phyloP scores from a whole-genome alignment of 2,797 vertebrate genomes.

The Synanceia verrucosa region DNA sequence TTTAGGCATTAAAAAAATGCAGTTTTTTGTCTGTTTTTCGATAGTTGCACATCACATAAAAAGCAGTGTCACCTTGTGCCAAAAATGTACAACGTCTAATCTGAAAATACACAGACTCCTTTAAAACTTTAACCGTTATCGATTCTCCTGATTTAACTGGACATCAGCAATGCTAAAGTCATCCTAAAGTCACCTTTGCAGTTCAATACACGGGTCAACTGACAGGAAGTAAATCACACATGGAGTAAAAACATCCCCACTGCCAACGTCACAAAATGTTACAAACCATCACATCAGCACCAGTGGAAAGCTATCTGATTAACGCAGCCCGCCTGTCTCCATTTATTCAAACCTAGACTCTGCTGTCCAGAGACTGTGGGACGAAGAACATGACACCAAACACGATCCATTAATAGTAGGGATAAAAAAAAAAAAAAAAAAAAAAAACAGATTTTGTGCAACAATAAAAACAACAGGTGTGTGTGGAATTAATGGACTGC shows the following conservation, averaged over 20 bases:
- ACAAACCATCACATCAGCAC: slow-evolving; percentile 41
- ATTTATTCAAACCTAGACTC: slow-evolving; percentile 7
- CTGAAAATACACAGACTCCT: slow-evolving; percentile 75
- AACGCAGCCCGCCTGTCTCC: slow-evolving; percentile 26
- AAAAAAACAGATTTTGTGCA: slow-evolving; percentile 51
- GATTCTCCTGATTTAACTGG: slow-evolving; percentile 66
- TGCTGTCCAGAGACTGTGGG: slow-evolving; percentile 23
- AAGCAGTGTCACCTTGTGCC: slow-evolving; percentile 84
- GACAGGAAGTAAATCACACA: slow-evolving; percentile 42
- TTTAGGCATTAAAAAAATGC: slow-evolving; percentile 81
- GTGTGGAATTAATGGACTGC: slow-evolving; percentile 24
- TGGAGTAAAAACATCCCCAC: slow-evolving; percentile 27
- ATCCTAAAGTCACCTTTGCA: slow-evolving; percentile 40
- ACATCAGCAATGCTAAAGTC: slow-evolving; percentile 41
- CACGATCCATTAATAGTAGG: slow-evolving; percentile 38
- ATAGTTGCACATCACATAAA: slow-evolving; percentile 78
- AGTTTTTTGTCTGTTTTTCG: slow-evolving; percentile 68
- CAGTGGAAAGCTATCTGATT: slow-evolving; percentile 45
- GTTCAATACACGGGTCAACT: slow-evolving; percentile 47
- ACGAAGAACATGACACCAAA: slow-evolving; percentile 42
- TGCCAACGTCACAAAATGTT: slow-evolving; percentile 43
- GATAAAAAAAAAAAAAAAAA: no score
- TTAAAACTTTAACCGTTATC: slow-evolving; percentile 76
- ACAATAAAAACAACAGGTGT: slow-evolving; percentile 27
- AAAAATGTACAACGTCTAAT: slow-evolving; percentile 75